These are phyloP conservation scores for Chitala chitala DNA, from an alignment of 2,113 vertebrate genomes.

Conservation along the genomic window DNA sequence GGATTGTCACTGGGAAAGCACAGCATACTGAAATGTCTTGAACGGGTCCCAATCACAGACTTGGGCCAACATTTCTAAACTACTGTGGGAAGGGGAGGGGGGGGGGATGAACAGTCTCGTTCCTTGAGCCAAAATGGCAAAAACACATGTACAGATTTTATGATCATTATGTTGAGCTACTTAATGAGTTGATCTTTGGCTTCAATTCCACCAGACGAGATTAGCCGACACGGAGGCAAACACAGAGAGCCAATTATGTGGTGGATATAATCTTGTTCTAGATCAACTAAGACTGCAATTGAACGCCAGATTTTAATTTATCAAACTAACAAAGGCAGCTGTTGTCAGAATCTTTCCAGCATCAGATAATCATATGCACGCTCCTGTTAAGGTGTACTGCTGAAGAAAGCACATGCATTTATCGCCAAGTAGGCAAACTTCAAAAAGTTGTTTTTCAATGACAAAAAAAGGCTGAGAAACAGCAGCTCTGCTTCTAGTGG, in stretches of 20 bases:
- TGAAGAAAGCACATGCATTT: background rate
- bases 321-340: conserved; percentile 26
- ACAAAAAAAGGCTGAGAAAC: too few relatives aligned
- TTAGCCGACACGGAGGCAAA: conserved; percentile 30
- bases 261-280: conserved; percentile 34
- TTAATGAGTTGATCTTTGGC: conserved; percentile 52
- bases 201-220: conserved; percentile 36
- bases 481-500: too few relatives aligned
- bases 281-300: conserved; percentile 27
- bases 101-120: conserved; percentile 24
- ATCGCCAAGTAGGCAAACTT: background rate
- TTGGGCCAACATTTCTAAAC: conserved; percentile 38
- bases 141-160: conserved; percentile 49
- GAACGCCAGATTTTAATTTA: conserved; percentile 33
- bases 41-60: conserved; percentile 37
- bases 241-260: conserved; percentile 41
- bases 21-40: conserved; percentile 30
- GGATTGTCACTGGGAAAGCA: conserved; percentile 36
- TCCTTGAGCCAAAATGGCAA: conserved; percentile 40
- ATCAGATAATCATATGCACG: background rate
- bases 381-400: background rate
- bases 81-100: conserved; percentile 18
- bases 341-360: conserved; percentile 22
- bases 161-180: conserved; percentile 49
- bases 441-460: background rate